phyloP scores from a whole-genome alignment of 2,888 invertebrate species.

The Zonitis immaculata region DNA sequence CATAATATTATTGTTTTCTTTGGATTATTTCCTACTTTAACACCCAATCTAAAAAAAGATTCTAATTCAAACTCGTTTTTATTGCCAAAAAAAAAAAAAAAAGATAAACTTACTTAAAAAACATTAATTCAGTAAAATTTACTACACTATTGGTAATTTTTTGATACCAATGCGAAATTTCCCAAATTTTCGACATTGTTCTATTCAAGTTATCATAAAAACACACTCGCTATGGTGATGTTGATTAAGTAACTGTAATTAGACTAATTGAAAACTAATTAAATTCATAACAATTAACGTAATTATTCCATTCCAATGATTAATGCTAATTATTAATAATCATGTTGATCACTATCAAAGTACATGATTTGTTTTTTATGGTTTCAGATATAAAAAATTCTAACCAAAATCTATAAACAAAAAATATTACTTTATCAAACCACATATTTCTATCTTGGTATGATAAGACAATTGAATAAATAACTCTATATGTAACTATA shows the following conservation, averaged over 20 bases:
- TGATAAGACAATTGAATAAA: conserved; percentile 1
- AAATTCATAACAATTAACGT: neutral
- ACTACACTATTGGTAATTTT: conserved; percentile 42
- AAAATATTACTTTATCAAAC: neutral
- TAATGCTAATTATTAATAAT: neutral
- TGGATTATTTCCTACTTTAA: conserved; percentile 57
- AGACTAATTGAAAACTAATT: neutral
- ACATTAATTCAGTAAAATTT: conserved; percentile 40
- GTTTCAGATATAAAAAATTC: neutral
- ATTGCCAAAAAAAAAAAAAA: neutral
- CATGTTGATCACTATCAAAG: neutral
- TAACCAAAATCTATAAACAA: neutral
- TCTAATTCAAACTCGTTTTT: neutral
- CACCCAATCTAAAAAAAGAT: conserved; percentile 53
- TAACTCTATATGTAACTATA: too few species aligned
- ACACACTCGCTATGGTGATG: neutral
- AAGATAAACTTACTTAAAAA: conserved; percentile 41
- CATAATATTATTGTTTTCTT: conserved; percentile 57
- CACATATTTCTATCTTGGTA: neutral
- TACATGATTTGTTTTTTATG: neutral
- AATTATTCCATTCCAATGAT: neutral
- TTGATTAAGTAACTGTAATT: neutral
- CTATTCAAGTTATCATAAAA: neutral
- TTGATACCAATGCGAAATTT: conserved; percentile 36
- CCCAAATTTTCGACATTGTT: conserved; percentile 36